Base-by-base conservation (phyloP, 2,888 invertebrate species). In the Rhimphoctona megacephalus region DNA sequence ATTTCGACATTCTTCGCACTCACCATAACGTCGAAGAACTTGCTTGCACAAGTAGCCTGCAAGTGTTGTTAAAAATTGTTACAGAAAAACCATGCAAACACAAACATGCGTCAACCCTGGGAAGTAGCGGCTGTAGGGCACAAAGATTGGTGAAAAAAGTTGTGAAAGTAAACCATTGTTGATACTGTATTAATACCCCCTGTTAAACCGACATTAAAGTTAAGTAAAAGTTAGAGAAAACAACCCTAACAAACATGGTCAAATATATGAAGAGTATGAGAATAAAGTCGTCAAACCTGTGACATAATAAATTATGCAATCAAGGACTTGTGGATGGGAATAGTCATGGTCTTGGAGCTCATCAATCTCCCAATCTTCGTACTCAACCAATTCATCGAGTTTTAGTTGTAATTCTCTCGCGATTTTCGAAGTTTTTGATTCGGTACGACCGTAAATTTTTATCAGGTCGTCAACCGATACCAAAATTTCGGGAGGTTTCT, bases 291-390 rank as follows among this genome's bases (percentile, higher is more conserved):
- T n/a, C 19, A 79, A 81, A 81, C 81, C 72, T 72, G 72, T 81
- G n/a, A 81, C 81, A 33, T 81, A 81, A 72, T 81, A 81, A 67
- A 81, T 57, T n/a, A 81, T 33, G 46, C 81, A 81, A 36, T 81
- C 72, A 17, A 72, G 46, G 57, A 70, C 57, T 54, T 54, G 67
- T 19, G 81, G 25, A 39, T 11, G 72, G 22, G 73, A 73, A 73
- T 81, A 81, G 36, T 73, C 72, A 30, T 70, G 72, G 22, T 72
- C 66, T 33, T 33, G 36, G 39, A 72, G 39, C 5, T 72, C 72
- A 43, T 73, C 49, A 17, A 67, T 69, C 69, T 79, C 79, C 79
- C 79, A 79, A 22, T 79, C 79, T 33, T 69, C 69, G 36, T 79
- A 25, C 67, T 39, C 46, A 25, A 79, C 39, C n/a, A 79, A 69